These are phyloP conservation scores for Pagetopsis macropterus DNA, from an alignment of 2,797 vertebrate species.

Conservation along the genomic window DNA sequence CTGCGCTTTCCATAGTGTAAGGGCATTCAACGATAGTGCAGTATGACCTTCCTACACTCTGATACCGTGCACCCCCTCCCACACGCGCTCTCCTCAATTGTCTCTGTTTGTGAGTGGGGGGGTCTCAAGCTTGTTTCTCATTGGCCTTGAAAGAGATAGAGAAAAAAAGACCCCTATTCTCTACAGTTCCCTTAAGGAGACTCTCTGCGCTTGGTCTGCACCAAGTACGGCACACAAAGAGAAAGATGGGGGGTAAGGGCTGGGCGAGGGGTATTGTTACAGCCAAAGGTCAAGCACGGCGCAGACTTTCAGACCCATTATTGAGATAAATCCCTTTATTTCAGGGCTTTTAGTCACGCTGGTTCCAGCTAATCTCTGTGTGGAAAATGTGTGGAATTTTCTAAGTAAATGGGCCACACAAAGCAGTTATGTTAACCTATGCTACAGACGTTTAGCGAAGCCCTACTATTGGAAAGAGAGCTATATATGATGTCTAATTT, in stretches of 20 bases:
- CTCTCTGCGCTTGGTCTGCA: conserved; percentile 50
- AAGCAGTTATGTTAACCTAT: conserved; percentile 61
- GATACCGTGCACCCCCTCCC: conserved; percentile 48
- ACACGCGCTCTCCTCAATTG: conserved; percentile 63
- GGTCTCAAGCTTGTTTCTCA: conserved; percentile 60
- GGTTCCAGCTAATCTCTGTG: conserved; percentile 69
- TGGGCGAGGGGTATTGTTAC: conserved; percentile 63
- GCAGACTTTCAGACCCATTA: conserved; percentile 79
- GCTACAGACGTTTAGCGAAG: conserved; percentile 67
- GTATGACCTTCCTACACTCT: conserved; percentile 70
- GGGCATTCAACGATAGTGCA: conserved; percentile 60
- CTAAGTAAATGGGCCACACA: conserved; percentile 61
- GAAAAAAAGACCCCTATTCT: conserved; percentile 67
- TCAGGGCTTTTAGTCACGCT: conserved; percentile 72
- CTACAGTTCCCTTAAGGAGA: conserved; percentile 60
- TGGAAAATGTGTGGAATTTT: conserved; percentile 68
- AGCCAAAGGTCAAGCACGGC: conserved; percentile 81
- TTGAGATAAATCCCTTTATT: conserved; percentile 79
- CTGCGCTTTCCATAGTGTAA: conserved; percentile 45
- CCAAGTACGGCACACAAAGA: conserved; percentile 57
- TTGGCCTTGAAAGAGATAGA: conserved; percentile 67
- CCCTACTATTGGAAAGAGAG: conserved; percentile 76
- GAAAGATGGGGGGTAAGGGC: conserved; percentile 24
- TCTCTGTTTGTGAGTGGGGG: conserved; percentile 68
- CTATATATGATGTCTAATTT: conserved; percentile 83